A percentile compares a stretch with the other conserved stretches of the same genome.
phyloP scores from a whole-genome alignment of 2,888 invertebrate genomes.

The Phasia obesa region DNA sequence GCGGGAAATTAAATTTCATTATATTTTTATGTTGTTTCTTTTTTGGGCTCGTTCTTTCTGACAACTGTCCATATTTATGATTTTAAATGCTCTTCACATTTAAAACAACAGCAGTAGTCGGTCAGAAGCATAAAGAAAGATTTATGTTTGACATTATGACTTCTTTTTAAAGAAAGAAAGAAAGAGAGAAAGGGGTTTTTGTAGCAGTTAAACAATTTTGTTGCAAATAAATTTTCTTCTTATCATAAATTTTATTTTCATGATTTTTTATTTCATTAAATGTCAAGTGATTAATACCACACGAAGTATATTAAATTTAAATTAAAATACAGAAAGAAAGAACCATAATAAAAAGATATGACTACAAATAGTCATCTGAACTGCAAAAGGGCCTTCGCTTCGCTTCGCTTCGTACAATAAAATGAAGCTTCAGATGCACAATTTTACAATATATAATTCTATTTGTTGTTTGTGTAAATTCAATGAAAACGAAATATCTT shows the following conservation, averaged over 20 bases:
- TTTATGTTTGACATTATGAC: conserved; percentile 64
- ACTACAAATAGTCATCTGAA: no score
- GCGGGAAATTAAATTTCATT: conserved; percentile 61
- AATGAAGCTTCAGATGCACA: no score
- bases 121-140: conserved; percentile 52
- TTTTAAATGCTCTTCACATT: conserved; percentile 52
- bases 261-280: conserved; percentile 45
- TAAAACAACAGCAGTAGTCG: conserved; percentile 35
- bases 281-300: conserved; percentile 59
- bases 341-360: not conserved
- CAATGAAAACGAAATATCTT: no score
- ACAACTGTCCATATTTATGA: conserved; percentile 57
- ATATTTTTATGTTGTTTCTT: conserved; percentile 32
- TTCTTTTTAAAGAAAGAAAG: conserved; percentile 15
- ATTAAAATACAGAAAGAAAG: not conserved
- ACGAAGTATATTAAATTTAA: conserved; percentile 16
- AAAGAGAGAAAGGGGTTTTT: not conserved
- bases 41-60: conserved; percentile 12
- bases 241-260: conserved; percentile 66
- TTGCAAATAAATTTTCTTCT: conserved; percentile 64
- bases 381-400: no score
- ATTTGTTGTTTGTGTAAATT: no score
- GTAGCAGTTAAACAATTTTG: conserved; percentile 25
- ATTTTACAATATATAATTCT: no score
- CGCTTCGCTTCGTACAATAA: no score